These are phyloP conservation scores for Actenoides hombroni DNA, from an alignment of 2,113 vertebrate genomes.

Conservation along the genomic window DNA sequence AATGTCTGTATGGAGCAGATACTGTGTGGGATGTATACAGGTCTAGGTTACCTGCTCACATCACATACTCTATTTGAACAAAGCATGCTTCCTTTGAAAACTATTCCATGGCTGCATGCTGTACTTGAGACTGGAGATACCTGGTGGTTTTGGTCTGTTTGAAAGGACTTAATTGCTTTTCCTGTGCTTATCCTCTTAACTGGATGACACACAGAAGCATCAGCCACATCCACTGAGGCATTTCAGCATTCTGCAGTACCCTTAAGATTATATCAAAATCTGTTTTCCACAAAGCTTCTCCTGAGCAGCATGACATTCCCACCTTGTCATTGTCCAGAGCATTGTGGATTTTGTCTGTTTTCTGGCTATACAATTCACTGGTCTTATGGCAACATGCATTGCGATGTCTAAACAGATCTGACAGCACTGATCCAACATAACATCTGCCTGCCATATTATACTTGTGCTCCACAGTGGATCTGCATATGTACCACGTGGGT, in stretches of 20 bases:
- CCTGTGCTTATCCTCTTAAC: neutral
- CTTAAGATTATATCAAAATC: neutral
- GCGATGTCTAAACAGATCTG: neutral
- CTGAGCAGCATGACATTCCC: neutral
- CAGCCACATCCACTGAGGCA: neutral
- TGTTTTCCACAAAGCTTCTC: neutral
- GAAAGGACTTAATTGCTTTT: neutral
- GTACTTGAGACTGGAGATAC: neutral
- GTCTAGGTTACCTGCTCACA: neutral
- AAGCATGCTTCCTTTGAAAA: neutral
- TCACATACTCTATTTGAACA: neutral
- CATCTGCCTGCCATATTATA: slow-evolving; percentile 28
- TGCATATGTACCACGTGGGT: neutral
- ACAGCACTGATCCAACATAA: neutral
- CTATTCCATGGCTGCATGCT: neutral
- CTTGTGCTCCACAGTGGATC: neutral
- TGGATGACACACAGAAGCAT: neutral
- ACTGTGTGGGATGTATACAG: neutral
- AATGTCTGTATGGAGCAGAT: neutral
- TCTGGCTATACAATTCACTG: neutral
- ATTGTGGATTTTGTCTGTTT: neutral
- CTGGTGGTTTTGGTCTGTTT: neutral
- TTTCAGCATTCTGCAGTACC: neutral
- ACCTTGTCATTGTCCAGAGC: neutral
- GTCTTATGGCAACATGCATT: neutral